Evolutionary conservation across 2,888 invertebrate species (phyloP).

Genomic region (Alviniconcha strummeri): DNA sequence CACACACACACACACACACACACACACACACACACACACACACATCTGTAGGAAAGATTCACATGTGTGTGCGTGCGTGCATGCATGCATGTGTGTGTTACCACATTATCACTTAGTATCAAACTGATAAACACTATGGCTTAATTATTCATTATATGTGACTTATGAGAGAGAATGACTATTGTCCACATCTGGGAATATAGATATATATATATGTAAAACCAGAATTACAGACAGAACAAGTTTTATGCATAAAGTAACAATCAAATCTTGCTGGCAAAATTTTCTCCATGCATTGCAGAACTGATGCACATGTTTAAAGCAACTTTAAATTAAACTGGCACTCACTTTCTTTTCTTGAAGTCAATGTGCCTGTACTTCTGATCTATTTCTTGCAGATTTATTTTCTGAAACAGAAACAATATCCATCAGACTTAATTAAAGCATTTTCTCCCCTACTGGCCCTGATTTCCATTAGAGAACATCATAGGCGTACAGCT

Average conservation of each 20-base stretch:
- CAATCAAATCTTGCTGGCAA: too few relatives aligned
- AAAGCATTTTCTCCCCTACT: too few relatives aligned
- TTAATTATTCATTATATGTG: background rate
- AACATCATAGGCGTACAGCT: too few relatives aligned
- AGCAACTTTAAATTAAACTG: background rate
- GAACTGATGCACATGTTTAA: too few relatives aligned
- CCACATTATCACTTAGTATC: background rate
- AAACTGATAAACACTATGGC: background rate
- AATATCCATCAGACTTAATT: background rate
- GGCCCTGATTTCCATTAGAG: too few relatives aligned
- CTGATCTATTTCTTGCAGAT: slow-evolving; percentile 3
- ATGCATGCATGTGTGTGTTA: background rate
- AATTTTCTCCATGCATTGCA: too few relatives aligned
- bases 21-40: background rate
- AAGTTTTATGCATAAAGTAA: background rate
- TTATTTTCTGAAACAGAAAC: slow-evolving; percentile 18
- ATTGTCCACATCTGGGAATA: background rate
- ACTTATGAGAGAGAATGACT: background rate
- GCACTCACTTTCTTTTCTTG: slow-evolving; percentile 27
- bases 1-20: background rate
- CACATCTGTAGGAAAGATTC: background rate
- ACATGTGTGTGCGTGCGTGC: background rate
- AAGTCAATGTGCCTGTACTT: background rate
- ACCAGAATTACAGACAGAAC: background rate
- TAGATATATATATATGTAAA: background rate